These are phyloP conservation scores for Actenoides lindsayi DNA, from an alignment of 2,113 vertebrate species.

Conservation along the genomic window DNA sequence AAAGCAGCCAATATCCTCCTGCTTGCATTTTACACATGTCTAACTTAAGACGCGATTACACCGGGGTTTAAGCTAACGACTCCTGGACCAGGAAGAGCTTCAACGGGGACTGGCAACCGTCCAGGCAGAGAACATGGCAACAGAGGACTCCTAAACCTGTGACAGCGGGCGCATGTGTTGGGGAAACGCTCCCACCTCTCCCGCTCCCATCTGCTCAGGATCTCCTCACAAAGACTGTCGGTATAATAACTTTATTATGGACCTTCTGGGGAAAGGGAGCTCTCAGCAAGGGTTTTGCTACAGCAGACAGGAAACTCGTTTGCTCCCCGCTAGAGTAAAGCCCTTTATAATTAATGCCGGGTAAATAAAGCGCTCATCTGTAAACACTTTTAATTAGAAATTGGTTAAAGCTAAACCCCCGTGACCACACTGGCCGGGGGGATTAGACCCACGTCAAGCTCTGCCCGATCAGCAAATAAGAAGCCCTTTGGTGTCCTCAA, in stretches of 20 bases:
- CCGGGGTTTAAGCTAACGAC: background rate
- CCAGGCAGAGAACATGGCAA: constrained; percentile 8
- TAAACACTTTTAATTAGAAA: constrained; percentile 73
- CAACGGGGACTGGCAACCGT: background rate
- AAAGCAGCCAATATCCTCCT: constrained; percentile 13
- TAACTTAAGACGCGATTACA: constrained; percentile 28
- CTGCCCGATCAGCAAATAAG: constrained; percentile 73
- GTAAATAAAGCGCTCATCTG: constrained; percentile 71
- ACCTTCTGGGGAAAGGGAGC: background rate
- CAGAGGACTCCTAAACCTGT: background rate
- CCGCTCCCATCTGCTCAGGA: constrained; percentile 38
- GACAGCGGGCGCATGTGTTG: background rate
- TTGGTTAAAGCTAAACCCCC: constrained; percentile 56
- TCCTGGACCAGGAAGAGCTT: background rate
- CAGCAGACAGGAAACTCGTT: constrained; percentile 54
- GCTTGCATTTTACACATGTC: background rate
- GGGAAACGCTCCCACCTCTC: background rate
- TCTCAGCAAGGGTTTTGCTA: constrained; percentile 39
- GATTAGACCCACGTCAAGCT: constrained; percentile 68
- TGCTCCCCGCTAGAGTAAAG: constrained; percentile 57
- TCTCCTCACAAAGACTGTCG: constrained; percentile 35
- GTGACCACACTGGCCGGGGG: constrained; percentile 25
- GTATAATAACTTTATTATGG: constrained; percentile 66
- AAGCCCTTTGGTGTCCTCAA: constrained; percentile 43
- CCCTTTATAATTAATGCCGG: constrained; percentile 72